Conservation (phyloP, 1,140 invertebrate genomes). For the Epicauta chinensis region DNA sequence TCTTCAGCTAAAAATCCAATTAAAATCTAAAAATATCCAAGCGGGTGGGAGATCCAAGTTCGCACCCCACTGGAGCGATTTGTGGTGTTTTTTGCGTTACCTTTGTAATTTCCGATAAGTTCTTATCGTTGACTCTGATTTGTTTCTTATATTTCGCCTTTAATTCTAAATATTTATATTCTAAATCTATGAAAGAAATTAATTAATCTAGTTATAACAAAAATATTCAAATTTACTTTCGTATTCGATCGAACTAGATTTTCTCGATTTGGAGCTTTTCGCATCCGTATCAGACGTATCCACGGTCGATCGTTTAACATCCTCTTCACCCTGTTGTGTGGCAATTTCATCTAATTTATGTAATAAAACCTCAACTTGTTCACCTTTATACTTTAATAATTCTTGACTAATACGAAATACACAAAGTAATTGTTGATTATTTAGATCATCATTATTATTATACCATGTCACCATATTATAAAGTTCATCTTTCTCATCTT, state of each 20-base stretch:
- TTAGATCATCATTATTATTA: conserved; percentile 51
- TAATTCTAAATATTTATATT: conserved; percentile 44
- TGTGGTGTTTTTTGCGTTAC: too few species aligned
- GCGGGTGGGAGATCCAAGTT: too few species aligned
- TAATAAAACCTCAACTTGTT: conserved; percentile 54
- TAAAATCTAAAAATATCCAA: background rate
- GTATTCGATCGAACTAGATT: conserved; percentile 25
- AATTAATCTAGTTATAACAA: too few species aligned
- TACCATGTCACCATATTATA: conserved; percentile 53
- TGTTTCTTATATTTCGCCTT: conserved; percentile 47
- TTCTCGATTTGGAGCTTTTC: conserved; percentile 24
- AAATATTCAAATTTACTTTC: conserved; percentile 25
- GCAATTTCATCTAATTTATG: conserved; percentile 48
- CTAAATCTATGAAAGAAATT: conserved; percentile 32
- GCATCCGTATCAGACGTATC: conserved; percentile 29
- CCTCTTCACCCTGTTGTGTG: conserved; percentile 41
- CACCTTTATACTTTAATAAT: conserved; percentile 58
- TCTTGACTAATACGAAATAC: conserved; percentile 55
- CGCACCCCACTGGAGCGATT: too few species aligned
- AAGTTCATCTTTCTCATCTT: conserved; percentile 56
- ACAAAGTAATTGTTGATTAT: conserved; percentile 48
- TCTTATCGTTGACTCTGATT: conserved; percentile 47
- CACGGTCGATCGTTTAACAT: conserved; percentile 30
- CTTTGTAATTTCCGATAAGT: conserved; percentile 23
- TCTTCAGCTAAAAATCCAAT: conserved; percentile 37